Base-by-base conservation (phyloP, 2,113 vertebrate genomes). In the Macquaria ambigua region DNA sequence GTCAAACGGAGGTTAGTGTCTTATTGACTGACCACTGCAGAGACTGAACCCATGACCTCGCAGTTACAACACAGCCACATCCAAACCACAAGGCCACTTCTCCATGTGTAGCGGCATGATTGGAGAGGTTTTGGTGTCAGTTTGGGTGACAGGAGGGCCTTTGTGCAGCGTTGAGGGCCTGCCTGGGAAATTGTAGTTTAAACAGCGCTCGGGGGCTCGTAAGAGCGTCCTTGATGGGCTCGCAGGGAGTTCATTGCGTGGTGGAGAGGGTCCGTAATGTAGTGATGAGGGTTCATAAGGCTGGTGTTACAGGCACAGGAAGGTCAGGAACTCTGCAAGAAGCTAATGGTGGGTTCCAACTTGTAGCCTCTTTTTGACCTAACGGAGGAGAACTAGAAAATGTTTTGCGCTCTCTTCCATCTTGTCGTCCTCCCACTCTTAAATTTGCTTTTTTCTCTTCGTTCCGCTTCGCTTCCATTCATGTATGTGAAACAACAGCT, bases 181-280 rank as follows among this genome's bases (percentile, higher is more conserved):
- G 91, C 87, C 86, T 92, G 93, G 89, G 90, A 94, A 91, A 82
- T 43, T 21, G 62, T 12, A n/a, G 82, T 87, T 93, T 90, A 89
- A 92, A 58, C 43, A 25, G 85, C 67, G 50, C 82, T 58, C 46
- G 23, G 90, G 92, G 92, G 79, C 89, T 90, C 77, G 69, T 92
- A 88, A 93, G 75, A 59, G 61, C 8, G 70, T 75, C 89, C 52
- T 79, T 88, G 85, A 94, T 82, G 89, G 90, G 88, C 93, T 88
- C 88, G 4, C 10, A 4, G 92, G 93, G 93, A 93, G 93, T 87
- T 93, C 89, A 85, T 28, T 8, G 55, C 1, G 55, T 87, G 78
- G 80, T 41, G 82, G 63, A 58, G 77, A 76, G 75, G 56, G 81
- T 90, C 37, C 4, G 72, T 88, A 61, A 88, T 77, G 89, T 63